phyloP scores from a whole-genome alignment of 2,888 invertebrate species.

The Beris morrisii region DNA sequence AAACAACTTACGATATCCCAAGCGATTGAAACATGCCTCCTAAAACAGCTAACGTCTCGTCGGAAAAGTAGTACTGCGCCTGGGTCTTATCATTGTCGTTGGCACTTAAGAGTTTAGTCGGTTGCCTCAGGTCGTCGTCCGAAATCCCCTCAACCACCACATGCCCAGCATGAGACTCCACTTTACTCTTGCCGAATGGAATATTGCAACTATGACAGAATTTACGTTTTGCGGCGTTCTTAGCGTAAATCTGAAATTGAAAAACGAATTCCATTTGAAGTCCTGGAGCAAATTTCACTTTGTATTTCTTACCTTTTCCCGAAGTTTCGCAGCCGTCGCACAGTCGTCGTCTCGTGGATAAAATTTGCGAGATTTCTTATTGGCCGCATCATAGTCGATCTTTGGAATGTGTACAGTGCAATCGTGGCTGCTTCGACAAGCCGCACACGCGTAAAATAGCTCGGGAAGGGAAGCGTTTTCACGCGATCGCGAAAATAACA shows the following conservation, averaged over 20 bases:
- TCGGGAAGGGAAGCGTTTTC: neutral
- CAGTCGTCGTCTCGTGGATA: too few species aligned
- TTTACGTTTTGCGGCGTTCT: conserved; percentile 50
- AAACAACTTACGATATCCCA: conserved; percentile 60
- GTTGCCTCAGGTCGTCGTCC: conserved; percentile 63
- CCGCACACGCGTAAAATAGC: conserved; percentile 72
- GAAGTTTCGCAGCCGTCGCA: neutral
- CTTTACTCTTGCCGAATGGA: conserved; percentile 52
- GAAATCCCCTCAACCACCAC: conserved; percentile 59
- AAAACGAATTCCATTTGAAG: conserved; percentile 39
- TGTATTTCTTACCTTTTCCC: conserved; percentile 23
- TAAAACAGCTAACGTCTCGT: conserved; percentile 67
- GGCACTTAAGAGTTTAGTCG: conserved; percentile 69
- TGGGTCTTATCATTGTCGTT: conserved; percentile 75
- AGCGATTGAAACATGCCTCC: conserved; percentile 63
- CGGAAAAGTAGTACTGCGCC: conserved; percentile 85
- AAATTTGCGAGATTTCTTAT: neutral
- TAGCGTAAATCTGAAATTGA: conserved; percentile 26
- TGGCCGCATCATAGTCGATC: neutral
- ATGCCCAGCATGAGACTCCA: conserved; percentile 57
- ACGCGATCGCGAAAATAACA: conserved; percentile 63
- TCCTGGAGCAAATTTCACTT: too few species aligned
- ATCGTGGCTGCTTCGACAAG: conserved; percentile 76
- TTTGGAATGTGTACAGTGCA: conserved; percentile 56
- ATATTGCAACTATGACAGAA: conserved; percentile 69